Conservation (phyloP, 2,113 vertebrate species). For the Gracilinanus agilis region DNA sequence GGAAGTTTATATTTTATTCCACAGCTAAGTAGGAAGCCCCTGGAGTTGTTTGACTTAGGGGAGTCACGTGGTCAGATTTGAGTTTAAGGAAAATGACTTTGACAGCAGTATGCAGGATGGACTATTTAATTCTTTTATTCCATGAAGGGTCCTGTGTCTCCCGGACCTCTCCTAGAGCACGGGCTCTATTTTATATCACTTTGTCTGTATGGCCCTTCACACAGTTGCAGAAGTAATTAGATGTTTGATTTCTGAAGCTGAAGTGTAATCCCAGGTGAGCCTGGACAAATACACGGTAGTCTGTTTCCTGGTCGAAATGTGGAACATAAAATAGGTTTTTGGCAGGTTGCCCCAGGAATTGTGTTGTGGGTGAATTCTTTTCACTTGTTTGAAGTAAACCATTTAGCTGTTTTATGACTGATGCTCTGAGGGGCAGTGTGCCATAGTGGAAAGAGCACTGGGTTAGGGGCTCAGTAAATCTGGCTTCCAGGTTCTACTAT, state of each 20-base stretch:
- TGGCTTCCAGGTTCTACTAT: background rate
- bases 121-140: background rate
- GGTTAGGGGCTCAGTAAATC: background rate
- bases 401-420: background rate
- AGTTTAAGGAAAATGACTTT: background rate
- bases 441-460: background rate
- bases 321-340: background rate
- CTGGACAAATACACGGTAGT: background rate
- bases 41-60: background rate
- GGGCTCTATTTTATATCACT: background rate
- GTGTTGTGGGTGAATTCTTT: background rate
- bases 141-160: background rate
- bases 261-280: background rate
- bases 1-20: background rate
- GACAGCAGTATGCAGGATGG: background rate
- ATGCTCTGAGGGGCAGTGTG: background rate
- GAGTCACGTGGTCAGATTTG: background rate
- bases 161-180: background rate
- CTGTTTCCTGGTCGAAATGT: slow-evolving; percentile 4
- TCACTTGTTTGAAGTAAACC: background rate
- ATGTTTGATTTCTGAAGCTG: background rate
- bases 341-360: background rate
- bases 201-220: background rate
- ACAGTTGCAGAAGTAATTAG: background rate
- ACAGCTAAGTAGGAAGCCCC: background rate